Evolutionary conservation across 2,888 invertebrate genomes (phyloP).

Genomic region (Euclidia mi): DNA sequence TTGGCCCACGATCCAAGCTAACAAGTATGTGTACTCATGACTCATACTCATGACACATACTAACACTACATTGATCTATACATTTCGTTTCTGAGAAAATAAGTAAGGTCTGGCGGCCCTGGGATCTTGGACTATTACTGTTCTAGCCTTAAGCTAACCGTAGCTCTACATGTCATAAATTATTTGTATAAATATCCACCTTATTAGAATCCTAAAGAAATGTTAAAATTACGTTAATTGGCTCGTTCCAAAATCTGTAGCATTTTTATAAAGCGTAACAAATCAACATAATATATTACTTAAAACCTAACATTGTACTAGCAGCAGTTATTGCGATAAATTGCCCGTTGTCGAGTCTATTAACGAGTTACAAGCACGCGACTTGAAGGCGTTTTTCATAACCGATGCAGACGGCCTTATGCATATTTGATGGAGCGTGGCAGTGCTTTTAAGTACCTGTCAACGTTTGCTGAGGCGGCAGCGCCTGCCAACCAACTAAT

Average conservation of each 20-base stretch:
- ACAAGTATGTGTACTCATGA: too few relatives aligned
- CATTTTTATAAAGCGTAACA: slow-evolving; percentile 35
- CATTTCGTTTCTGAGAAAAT: too few relatives aligned
- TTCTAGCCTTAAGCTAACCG: too few relatives aligned
- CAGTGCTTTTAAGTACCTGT: slow-evolving; percentile 67
- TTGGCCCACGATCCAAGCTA: too few relatives aligned
- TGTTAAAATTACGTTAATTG: neutral
- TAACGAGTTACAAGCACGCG: slow-evolving; percentile 63
- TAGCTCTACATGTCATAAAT: too few relatives aligned
- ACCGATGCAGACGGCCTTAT: slow-evolving; percentile 71
- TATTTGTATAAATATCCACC: neutral
- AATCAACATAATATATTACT: slow-evolving; percentile 46
- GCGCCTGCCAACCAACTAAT: slow-evolving; percentile 40
- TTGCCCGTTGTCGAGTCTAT: slow-evolving; percentile 60
- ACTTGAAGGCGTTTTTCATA: slow-evolving; percentile 72
- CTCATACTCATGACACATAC: too few relatives aligned
- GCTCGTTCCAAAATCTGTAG: slow-evolving; percentile 17
- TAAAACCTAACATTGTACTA: slow-evolving; percentile 36
- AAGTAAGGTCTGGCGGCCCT: too few relatives aligned
- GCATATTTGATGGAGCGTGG: slow-evolving; percentile 75
- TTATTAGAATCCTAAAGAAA: slow-evolving; percentile 1
- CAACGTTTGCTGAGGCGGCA: slow-evolving; percentile 61
- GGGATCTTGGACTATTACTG: too few relatives aligned
- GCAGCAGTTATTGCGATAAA: slow-evolving; percentile 54
- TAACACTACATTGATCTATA: too few relatives aligned